Base-by-base conservation (phyloP, 2,113 vertebrate species). In the Trogon melanurus region DNA sequence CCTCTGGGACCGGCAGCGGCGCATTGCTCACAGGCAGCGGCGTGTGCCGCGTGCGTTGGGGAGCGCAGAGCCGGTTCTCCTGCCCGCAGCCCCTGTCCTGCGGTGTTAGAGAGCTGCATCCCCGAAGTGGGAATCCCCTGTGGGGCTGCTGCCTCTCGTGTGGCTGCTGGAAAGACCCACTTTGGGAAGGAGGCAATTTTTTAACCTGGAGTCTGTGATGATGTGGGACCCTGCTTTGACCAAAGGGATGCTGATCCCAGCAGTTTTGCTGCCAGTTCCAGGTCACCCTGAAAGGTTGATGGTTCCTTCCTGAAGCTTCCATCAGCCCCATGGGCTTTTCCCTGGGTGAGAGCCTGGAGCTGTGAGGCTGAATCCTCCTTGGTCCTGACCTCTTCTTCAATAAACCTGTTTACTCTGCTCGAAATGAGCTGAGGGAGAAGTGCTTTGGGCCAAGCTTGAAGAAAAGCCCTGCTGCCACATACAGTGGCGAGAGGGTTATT, bases 51-150 rank as follows among this genome's bases (percentile, higher is more conserved):
- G 1, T 7, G 29, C 1, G 8, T 9, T 1, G 1, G 50, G 89
- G n/a, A 71, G 53, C 4, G 3, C 41, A 9, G 27, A 54, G 36
- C 27, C 1, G 3, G 27, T 45, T 74, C 16, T 54, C 44, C 27
- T 0, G 3, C 56, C 47, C 1, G 1, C 0, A 3, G 9, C 7
- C 51, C 18, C 11, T 1, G 0, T 44, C 36, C 56, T 34, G 17
- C 2, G 3, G 70, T 0, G 0, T 36, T 7, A 41, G 11, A 0
- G 6, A 36, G 44, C 3, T 45, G 38, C 11, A 41, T 41, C 41
- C 41, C 41, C 41, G 11, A 79, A 48, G 2, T 6, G 7, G 22
- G 22, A 25, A 29, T 8, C 13, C 13, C 20, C 8, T 34, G 21
- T 26, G 36, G 26, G 17, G 41, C 48, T 75, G n/a, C 18, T 12